These are phyloP conservation scores for Zenarchopterus dispar DNA, from an alignment of 2,797 vertebrate species.

Conservation along the genomic window DNA sequence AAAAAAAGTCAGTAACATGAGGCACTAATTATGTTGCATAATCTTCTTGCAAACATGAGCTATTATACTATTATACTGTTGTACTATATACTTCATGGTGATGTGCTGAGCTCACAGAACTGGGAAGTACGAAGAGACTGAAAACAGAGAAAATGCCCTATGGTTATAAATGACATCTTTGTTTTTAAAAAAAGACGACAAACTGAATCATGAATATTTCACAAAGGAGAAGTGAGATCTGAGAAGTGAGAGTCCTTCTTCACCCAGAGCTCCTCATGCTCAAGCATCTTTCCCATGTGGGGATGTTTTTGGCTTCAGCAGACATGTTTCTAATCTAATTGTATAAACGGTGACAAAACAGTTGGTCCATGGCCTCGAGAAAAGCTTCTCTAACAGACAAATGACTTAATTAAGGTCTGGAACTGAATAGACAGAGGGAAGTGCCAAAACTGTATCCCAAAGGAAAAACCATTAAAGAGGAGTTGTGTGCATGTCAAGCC, in stretches of 20 bases:
- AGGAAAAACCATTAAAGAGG: not conserved
- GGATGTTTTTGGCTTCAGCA: not conserved
- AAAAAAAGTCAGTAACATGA: no score
- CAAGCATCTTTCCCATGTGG: not conserved
- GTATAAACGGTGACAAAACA: not conserved
- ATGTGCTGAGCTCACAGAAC: no score
- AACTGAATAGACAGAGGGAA: not conserved
- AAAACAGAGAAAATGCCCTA: no score
- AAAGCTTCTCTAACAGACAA: conserved; percentile 1
- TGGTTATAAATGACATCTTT: no score
- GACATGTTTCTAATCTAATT: not conserved
- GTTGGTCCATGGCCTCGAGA: not conserved
- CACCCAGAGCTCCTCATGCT: not conserved
- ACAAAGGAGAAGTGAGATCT: no score
- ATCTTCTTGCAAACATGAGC: no score
- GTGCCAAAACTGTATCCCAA: not conserved
- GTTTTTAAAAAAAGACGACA: no score
- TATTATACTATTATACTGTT: no score
- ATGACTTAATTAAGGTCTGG: conserved; percentile 1
- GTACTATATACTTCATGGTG: no score
- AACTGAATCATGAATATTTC: no score
- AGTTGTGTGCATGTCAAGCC: not conserved
- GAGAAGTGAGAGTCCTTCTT: not conserved
- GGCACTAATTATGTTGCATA: no score
- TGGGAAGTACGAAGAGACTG: no score